Evolutionary conservation across 2,113 vertebrate genomes (phyloP), one percentile per base, ranked within the genome.

Genomic region (Chrysochloris asiatica): DNA sequence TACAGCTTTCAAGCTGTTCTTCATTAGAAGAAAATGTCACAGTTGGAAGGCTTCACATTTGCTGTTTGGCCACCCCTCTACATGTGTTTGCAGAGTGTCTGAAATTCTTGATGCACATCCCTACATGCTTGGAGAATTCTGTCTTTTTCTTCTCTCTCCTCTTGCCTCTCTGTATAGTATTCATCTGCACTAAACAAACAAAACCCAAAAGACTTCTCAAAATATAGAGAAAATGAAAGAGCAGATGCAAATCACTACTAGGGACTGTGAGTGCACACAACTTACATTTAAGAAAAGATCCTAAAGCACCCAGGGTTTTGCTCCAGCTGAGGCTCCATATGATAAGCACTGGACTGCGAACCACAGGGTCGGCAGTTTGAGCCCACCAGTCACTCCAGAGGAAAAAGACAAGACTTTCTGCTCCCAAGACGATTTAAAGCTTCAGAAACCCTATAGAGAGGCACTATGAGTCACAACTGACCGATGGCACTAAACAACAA

Each of bases 1-100:
- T 6, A 38, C n/a, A 76, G 45, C 30, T 94, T 80, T 86, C 89
- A 83, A 59, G 96, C 86, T 95, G 88, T 69, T 93, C 71, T 69
- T 92, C 91, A 96, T 93, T 89, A 92, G 90, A 87, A 95, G 89
- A 87, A 93, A 96, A 92, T 67, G 61, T 47, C 94, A 87, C 2
- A 5, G 93, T 80, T 95, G 88, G 61, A 95, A 89, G 6, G 28
- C 33, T 93, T 81, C 86, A 73, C 45, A 79, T 47, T 56, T 83
- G 81, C 69, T 84, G 10, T 45, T 19, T 81, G 50, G 30, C 78
- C 19, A 14, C n/a, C 73, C 76, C 47, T 89, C 65, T 36, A 52
- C 38, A 88, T 76, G 36, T 80, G 87, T 84, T 83, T 50, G 38
- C 75, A 86, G 22, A 59, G 88, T 92, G 90, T 30, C 12, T 92